Base-by-base conservation (phyloP, 53 echinoderm and acorn worm species). In the Glandiceps talaboti region DNA sequence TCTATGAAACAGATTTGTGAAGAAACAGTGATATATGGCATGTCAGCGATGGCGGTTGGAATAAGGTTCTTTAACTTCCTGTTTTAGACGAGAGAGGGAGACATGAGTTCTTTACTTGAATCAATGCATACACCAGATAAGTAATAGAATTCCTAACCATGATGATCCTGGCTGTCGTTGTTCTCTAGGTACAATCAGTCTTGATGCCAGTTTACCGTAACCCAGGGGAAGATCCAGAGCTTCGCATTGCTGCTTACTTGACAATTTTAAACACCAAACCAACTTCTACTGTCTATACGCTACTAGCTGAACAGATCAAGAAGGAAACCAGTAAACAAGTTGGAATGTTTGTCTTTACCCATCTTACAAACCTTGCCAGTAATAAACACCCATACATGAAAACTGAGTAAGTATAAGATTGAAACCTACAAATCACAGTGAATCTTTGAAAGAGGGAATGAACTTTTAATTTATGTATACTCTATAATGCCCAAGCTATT, bases 291-390 rank as follows among this genome's bases (percentile, higher is more conserved):
- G 30, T 85, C 77, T 33, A 82, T 30, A 74, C 83, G 74, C 79
- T 85, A 79, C 81, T 89, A 33, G 82, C 80, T 77, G 85, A 89
- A 76, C 75, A 85, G 73, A n/a, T 82, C 28, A 89, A 85, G 79
- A 80, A 30, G 25, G 85, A 85, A 79, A 89, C 80, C 32, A 85
- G 80, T 83, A 79, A 73, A 76, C 85, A 89, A 32, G 80, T 89
- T 80, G 79, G 77, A 1, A 77, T 80, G 20, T 89, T 89, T 75
- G 79, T 89, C 74, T 80, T 73, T 75, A 73, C 85, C 0, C 89
- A 89, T 73, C 80, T 89, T 12, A 83, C 45, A 80, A 80, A 80
- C 77, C 25, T 80, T 10, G 79, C 89, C 25, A 82, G 80, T 73
- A 76, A 73, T 29, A 25, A 30, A 0, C 72, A 80, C 33, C 89